Evolutionary conservation across 2,888 invertebrate genomes (phyloP).

Genomic region (Ditylenchus weischeri): DNA sequence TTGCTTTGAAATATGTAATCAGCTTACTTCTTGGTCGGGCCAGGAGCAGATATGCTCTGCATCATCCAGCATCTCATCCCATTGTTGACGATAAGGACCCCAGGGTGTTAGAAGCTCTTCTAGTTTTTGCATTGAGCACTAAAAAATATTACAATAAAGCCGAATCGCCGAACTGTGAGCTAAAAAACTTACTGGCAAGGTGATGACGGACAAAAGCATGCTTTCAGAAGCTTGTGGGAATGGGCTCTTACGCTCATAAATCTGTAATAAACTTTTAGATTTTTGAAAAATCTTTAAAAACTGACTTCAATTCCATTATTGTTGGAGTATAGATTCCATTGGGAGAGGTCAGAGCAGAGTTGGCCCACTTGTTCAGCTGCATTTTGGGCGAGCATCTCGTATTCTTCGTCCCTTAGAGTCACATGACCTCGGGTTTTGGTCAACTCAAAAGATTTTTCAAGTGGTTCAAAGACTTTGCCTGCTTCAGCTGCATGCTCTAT

Average conservation of each 20-base stretch:
- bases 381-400: slow-evolving; percentile 14
- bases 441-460: neutral
- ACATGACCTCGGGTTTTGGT: neutral
- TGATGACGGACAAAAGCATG: slow-evolving; percentile 21
- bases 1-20: too few relatives aligned
- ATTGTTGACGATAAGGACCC: slow-evolving; percentile 25
- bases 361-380: slow-evolving; percentile 18
- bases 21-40: slow-evolving; percentile 7
- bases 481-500: slow-evolving; percentile 2
- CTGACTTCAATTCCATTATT: slow-evolving; percentile 10
- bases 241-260: slow-evolving; percentile 16
- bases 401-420: slow-evolving; percentile 15
- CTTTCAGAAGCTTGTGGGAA: slow-evolving; percentile 21
- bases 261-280: slow-evolving; percentile 13
- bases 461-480: neutral
- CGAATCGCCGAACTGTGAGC: neutral
- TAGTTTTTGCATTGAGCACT: slow-evolving; percentile 21
- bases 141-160: neutral
- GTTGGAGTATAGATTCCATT: slow-evolving; percentile 6
- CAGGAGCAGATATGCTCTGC: slow-evolving; percentile 11
- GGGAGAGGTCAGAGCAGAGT: slow-evolving; percentile 10
- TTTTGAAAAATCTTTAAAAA: slow-evolving; percentile 3
- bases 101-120: slow-evolving; percentile 26
- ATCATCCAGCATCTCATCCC: slow-evolving; percentile 27
- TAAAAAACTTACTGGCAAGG: slow-evolving; percentile 12